A percentile compares a stretch with the other conserved stretches of the same genome.
These are phyloP conservation scores for Pelobates cultripes DNA, from an alignment of 2,797 vertebrate species.

Conservation along the genomic window DNA sequence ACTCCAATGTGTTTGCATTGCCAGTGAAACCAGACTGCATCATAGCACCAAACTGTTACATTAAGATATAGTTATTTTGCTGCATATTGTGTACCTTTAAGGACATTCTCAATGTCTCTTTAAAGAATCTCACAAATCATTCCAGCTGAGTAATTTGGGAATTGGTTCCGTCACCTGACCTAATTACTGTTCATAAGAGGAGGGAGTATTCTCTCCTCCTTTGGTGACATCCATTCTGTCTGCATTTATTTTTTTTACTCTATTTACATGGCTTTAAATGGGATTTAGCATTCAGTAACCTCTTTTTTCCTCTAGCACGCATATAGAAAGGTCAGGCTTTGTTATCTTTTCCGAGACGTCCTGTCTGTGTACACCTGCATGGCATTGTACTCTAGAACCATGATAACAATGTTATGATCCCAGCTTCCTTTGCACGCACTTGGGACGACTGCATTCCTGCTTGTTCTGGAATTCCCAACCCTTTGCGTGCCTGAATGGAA, in stretches of 20 bases:
- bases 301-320: conserved; percentile 15
- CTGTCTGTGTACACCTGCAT: conserved; percentile 32
- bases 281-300: background rate
- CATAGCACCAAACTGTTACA: too few relatives aligned
- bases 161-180: too few relatives aligned
- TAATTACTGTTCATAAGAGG: too few relatives aligned
- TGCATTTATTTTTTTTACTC: background rate
- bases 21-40: too few relatives aligned
- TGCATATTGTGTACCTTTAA: too few relatives aligned
- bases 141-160: too few relatives aligned
- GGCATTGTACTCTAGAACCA: conserved; percentile 5
- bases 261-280: conserved; percentile 1
- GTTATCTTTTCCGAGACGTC: conserved; percentile 17
- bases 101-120: too few relatives aligned
- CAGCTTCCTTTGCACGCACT: conserved; percentile 38
- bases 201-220: too few relatives aligned
- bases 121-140: too few relatives aligned
- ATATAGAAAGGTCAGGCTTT: background rate
- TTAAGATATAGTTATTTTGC: too few relatives aligned
- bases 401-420: conserved; percentile 22
- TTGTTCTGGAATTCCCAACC: conserved; percentile 23
- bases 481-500: conserved; percentile 13
- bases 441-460: conserved; percentile 8
- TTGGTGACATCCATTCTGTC: too few relatives aligned
- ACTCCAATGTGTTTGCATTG: too few relatives aligned